Evolutionary conservation across 2,888 invertebrate genomes (phyloP), one percentile per base, ranked within the genome.

Genomic region (Himalopsyche kuldschensis): DNA sequence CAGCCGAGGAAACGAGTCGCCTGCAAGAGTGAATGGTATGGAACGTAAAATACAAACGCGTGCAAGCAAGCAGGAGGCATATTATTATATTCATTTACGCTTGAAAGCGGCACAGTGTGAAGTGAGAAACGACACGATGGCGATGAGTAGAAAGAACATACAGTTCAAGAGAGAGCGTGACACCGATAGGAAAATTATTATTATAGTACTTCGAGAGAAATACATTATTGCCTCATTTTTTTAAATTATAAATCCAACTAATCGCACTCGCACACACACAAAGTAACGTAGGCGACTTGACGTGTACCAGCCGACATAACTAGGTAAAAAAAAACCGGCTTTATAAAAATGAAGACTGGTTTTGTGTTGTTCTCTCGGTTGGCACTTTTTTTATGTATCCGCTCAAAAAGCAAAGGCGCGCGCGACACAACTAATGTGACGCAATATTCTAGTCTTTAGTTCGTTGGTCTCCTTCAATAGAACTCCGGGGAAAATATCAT

Each of bases 301-400:
- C 32, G 75, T n/a, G 75, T 35, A 35, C 17, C 32, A 24, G n/a
- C n/a, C 75, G 75, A 35, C 32, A 55, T 55, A 20, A 20, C 55
- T 31, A 48, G 32, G 76, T n/a, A 24, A 27, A 35, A 30, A 79
- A 79, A 81, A 81, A 75, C 81, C 48, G 76, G 75, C 75, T 55
- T 76, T 32, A 76, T 76, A 76, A 81, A 80, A 81, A 76, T 76
- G 76, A 75, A 76, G 81, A 81, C 81, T 81, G 76, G 81, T 81
- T 55, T 81, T 77, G 76, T 47, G 47, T 48, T 48, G 75, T 75
- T 80, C 20, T 55, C 55, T 55, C 55, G 2, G 55, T 55, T 55
- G 55, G 55, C 55, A 55, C 55, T 55, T 55, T 55, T 55, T 55
- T 55, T 32, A 41, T 55, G 48, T 55, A 20, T 55, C 48, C 48